These are phyloP conservation scores for Thymallus thymallus DNA, from an alignment of 2,113 vertebrate species.

Conservation along the genomic window DNA sequence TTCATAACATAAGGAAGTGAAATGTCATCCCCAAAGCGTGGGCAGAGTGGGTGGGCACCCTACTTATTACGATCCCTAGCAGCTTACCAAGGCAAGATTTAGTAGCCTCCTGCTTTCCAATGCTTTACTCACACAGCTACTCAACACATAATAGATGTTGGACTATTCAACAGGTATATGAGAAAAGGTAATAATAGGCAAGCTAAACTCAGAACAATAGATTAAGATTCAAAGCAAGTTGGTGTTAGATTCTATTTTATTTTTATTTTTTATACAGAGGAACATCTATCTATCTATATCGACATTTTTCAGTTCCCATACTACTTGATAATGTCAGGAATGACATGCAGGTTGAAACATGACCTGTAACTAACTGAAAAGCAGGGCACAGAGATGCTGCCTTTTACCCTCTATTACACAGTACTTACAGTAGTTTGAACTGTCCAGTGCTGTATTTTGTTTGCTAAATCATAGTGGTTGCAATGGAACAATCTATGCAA, in stretches of 20 bases:
- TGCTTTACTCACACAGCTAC: not conserved
- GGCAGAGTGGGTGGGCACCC: too few relatives aligned
- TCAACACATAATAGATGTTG: not conserved
- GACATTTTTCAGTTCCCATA: not conserved
- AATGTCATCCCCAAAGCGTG: too few relatives aligned
- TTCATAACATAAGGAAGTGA: too few relatives aligned
- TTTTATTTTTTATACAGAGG: not conserved
- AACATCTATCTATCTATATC: not conserved
- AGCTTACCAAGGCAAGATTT: not conserved
- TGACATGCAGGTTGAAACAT: conserved; percentile 2
- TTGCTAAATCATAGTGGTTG: conserved; percentile 27
- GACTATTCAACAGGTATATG: conserved; percentile 9
- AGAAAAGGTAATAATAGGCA: too few relatives aligned
- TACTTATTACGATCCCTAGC: not conserved
- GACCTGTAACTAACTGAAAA: not conserved
- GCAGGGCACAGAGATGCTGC: not conserved
- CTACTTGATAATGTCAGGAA: not conserved
- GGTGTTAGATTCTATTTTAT: not conserved
- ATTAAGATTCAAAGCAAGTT: too few relatives aligned
- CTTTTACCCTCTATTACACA: not conserved
- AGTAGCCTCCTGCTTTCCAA: not conserved
- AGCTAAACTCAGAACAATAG: not conserved
- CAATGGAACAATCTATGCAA: conserved; percentile 36
- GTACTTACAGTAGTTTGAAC: not conserved
- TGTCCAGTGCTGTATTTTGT: not conserved